A percentile compares a stretch with the other conserved stretches of the same genome.
phyloP scores from a whole-genome alignment of 2,113 vertebrate species.

The Pardalotus punctatus region DNA sequence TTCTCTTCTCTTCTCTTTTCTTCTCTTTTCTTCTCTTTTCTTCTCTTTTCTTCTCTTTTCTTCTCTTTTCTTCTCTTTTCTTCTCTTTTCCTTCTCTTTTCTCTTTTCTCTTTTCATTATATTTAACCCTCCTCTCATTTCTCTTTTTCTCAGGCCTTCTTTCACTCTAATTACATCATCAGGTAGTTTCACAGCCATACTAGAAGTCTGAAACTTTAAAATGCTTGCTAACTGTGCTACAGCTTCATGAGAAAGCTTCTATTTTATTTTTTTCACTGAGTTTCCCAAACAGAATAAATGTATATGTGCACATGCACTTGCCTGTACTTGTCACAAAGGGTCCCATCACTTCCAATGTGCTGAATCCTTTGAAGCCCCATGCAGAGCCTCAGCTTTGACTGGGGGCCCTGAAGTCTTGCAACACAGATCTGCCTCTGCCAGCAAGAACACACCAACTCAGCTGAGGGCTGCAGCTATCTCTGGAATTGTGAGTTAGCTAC shows the following conservation, averaged over 20 bases:
- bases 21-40: too few species aligned
- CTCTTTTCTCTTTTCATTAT: too few species aligned
- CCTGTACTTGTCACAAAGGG: neutral
- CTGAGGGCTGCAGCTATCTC: neutral
- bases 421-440: neutral
- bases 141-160: slow-evolving; percentile 39
- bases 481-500: neutral
- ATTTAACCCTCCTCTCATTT: slow-evolving; percentile 49
- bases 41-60: too few species aligned
- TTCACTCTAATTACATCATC: neutral
- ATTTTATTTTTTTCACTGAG: neutral
- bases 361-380: neutral
- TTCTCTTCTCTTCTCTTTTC: too few species aligned
- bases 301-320: neutral
- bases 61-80: too few species aligned
- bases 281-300: neutral
- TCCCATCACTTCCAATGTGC: neutral
- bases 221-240: neutral
- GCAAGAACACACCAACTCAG: neutral
- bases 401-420: neutral
- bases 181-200: slow-evolving; percentile 13
- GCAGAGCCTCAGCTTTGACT: neutral
- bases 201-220: slow-evolving; percentile 12
- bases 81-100: too few species aligned
- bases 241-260: neutral